Evolutionary conservation across 2,888 invertebrate species (phyloP).

Genomic region (Campoletis raptor): DNA sequence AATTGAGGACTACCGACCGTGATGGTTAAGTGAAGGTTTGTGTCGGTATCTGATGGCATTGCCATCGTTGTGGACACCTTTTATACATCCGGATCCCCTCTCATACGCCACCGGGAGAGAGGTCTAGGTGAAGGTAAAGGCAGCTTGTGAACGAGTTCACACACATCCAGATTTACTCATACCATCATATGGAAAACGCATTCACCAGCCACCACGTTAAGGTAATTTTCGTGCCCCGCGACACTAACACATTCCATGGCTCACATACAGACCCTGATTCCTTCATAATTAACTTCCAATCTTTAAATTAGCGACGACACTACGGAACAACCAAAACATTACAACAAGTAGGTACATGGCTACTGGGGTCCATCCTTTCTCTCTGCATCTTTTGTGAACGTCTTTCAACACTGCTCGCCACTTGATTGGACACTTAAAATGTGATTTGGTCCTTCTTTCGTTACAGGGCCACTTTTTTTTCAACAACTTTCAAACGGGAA

Average conservation of each 20-base stretch:
- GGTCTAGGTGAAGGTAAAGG: conserved; percentile 85
- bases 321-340: not conserved
- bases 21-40: conserved; percentile 76
- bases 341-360: not conserved
- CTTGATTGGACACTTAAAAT: not conserved
- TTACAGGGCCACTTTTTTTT: not conserved
- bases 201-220: conserved; percentile 54
- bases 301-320: not conserved
- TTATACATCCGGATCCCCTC: conserved; percentile 84
- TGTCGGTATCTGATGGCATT: conserved; percentile 81
- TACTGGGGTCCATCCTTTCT: not conserved
- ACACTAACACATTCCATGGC: not conserved
- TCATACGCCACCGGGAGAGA: conserved; percentile 77
- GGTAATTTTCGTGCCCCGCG: not conserved
- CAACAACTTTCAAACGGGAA: not conserved
- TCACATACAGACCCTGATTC: not conserved
- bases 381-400: conserved; percentile 9
- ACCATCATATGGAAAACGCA: conserved; percentile 57
- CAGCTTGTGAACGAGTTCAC: conserved; percentile 35
- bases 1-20: conserved; percentile 4
- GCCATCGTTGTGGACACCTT: conserved; percentile 82
- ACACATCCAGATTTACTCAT: conserved; percentile 41
- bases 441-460: not conserved
- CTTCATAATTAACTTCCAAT: not conserved
- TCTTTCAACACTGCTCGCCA: not conserved